Evolutionary conservation across 2,797 vertebrate species (phyloP).

Genomic region (Neosilurus mollespiculum): DNA sequence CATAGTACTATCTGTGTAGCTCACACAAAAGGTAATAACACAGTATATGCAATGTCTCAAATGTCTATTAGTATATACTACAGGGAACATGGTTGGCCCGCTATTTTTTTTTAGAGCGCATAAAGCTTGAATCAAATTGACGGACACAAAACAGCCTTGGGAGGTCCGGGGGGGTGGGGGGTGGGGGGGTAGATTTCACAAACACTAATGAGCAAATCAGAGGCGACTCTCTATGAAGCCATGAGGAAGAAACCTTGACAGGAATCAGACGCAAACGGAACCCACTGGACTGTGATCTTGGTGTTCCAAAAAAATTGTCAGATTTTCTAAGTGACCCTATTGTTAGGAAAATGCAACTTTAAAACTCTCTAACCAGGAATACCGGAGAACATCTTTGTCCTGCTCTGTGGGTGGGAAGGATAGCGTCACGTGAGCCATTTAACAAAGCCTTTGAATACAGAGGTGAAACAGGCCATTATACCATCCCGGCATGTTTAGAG

Average conservation of each 20-base stretch:
- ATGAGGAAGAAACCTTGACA: conserved; percentile 3
- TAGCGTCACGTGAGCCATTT: neutral
- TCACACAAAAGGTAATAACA: too few species aligned
- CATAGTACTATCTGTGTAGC: too few species aligned
- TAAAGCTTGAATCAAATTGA: too few species aligned
- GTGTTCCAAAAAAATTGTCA: neutral
- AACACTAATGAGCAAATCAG: neutral
- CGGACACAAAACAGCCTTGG: neutral
- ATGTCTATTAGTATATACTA: neutral
- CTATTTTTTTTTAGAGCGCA: too few species aligned
- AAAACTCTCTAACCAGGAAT: neutral
- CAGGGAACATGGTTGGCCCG: too few species aligned
- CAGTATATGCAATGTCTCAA: neutral
- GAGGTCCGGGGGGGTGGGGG: neutral
- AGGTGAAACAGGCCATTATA: neutral
- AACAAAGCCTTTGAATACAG: neutral
- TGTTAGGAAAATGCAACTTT: neutral
- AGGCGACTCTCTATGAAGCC: neutral
- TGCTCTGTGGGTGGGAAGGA: neutral
- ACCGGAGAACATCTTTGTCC: neutral
- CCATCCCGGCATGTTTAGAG: conserved; percentile 4
- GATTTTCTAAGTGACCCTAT: neutral
- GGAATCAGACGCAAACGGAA: neutral
- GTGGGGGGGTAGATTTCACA: neutral
- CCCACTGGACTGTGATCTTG: neutral